Evolutionary conservation across 2,888 invertebrate species (phyloP), one percentile per base, ranked within the genome.

Genomic region (Cerastis rubricosa): DNA sequence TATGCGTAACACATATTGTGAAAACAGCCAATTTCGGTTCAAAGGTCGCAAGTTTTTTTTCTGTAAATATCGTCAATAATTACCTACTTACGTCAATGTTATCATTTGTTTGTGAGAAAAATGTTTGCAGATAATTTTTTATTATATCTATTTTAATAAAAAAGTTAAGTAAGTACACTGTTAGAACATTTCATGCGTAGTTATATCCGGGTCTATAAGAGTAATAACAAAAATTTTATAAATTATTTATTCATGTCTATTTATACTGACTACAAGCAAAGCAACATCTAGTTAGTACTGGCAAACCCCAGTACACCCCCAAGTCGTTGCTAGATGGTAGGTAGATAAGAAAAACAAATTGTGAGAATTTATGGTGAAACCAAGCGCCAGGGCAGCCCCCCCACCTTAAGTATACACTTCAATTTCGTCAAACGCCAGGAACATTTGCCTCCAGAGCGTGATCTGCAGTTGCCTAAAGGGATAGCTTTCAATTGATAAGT

Each of bases 61-160:
- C 49, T n/a, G 6, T 64, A 65, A 78, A 70, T 67, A 76, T 63
- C 29, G 40, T 77, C n/a, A 64, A n/a, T 19, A 45, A 35, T 43
- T 49, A 45, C 11, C 9, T 14, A 74, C 76, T 57, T 71, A 81
- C 85, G 85, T 85, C 86, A 86, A 70, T 76, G 45, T 59, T 79
- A 86, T 85, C 85, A 49, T 12, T 59, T 84, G 65, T 78, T 78
- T 84, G 69, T 40, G 43, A 64, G 14, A 69, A 76, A 63, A 63
- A 57, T 57, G 43, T 49, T 64, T 45, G 25, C 12, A 47, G 73
- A 83, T 81, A 22, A 40, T 29, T 29, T 45, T 65, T 47, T n/a
- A 67, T 63, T 14, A 57, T 51, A 71, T 22, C 43, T 51, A 65
- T n/a, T 65, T 65, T 64, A 51, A 76, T 2, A 35, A 35, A 35